These are phyloP conservation scores for Montipora capitata DNA, from an alignment of 92 coral and sea anemone genomes.

Conservation along the genomic window DNA sequence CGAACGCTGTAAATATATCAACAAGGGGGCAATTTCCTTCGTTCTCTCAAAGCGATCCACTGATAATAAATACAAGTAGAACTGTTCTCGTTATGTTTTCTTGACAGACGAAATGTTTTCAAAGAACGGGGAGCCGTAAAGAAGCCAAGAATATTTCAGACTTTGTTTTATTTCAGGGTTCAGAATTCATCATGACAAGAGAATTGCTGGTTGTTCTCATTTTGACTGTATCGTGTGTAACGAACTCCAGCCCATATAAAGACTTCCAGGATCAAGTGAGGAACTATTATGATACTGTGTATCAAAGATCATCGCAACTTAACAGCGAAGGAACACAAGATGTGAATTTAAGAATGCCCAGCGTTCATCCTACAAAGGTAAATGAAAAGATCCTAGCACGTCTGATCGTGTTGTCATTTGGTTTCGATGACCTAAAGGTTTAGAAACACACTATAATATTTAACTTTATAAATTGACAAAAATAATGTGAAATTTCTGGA, in stretches of 20 bases:
- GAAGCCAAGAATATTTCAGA: not conserved
- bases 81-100: slow-evolving; percentile 28
- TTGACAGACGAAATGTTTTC: slow-evolving; percentile 29
- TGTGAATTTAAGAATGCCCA: slow-evolving; percentile 73
- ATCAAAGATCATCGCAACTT: slow-evolving; percentile 57
- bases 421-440: not conserved
- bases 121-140: not conserved
- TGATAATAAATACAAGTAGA: slow-evolving; percentile 36
- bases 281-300: slow-evolving; percentile 43
- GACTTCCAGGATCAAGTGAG: slow-evolving; percentile 27
- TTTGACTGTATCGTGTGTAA: not conserved
- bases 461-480: too few species aligned
- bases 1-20: slow-evolving; percentile 32
- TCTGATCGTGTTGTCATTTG: not conserved
- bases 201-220: not conserved
- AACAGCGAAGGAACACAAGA: not conserved
- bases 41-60: too few species aligned
- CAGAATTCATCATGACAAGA: slow-evolving; percentile 24
- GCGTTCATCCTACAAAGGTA: slow-evolving; percentile 84
- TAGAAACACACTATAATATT: too few species aligned
- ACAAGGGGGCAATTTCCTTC: slow-evolving; percentile 22
- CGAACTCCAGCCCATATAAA: slow-evolving; percentile 27
- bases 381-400: not conserved
- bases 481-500: not conserved
- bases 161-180: not conserved